Base-by-base conservation (phyloP, 1,140 invertebrate species). In the Bombus terrestris region DNA sequence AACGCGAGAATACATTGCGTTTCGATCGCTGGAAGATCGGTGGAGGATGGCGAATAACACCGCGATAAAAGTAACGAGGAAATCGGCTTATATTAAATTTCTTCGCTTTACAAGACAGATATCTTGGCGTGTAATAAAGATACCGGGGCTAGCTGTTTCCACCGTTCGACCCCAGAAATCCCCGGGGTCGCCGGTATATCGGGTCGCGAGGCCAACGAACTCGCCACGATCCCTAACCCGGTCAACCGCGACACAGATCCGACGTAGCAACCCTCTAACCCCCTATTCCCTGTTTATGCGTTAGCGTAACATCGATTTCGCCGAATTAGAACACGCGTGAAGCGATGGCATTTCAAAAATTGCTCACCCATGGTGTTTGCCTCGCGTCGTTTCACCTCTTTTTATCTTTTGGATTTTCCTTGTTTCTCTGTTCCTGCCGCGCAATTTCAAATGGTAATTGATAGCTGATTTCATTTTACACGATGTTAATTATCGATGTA, bases 161-260 rank as follows among this genome's bases (percentile, higher is more conserved):
- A 85, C 81, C 82, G 85, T 90, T 91, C 90, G 88, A 90, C 90
- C 90, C 89, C 81, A 86, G 87, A 87, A 91, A 87, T 84, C 88
- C 88, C 77, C 83, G 84, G 79, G 82, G 86, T 86, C 80, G 71
- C 43, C 59, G 80, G 86, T 90, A 90, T 89, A 91, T 90, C 87
- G 81, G 90, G 87, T 90, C 89, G 92, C 88, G 91, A 91, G 94
- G 92, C 86, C 93, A 92, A 93, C 86, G 94, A 94, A 93, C 93
- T 92, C 90, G 41, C 77, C 86, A 88, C 92, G 93, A 94, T 93
- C 94, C 92, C 92, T 93, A 95, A 95, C 92, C 93, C 94, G 93
- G 94, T 94, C 94, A 94, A 93, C 92, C 92, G 87, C 91, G 91
- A 89, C 92, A 92, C 91, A 86, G 85, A 90, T 92, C 81, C 79